Conservation (phyloP, 2,888 invertebrate genomes). For the Endotricha flammealis region DNA sequence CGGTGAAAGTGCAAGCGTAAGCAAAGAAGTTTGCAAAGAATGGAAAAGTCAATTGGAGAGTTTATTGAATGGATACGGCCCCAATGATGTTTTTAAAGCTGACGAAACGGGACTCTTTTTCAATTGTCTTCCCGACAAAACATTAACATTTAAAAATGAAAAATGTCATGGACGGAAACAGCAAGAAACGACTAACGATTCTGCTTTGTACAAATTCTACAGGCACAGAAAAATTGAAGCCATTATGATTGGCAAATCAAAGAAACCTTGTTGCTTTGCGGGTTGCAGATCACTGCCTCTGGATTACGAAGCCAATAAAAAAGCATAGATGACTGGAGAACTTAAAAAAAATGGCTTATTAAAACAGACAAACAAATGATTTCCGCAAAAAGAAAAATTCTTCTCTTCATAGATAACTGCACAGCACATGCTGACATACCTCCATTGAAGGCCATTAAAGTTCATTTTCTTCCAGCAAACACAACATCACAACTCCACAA, state of each 20-base stretch:
- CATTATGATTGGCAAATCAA: constrained; percentile 22
- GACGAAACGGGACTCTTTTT: constrained; percentile 20
- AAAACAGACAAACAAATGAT: constrained; percentile 3
- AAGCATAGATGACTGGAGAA: too few species aligned
- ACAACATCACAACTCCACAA: constrained; percentile 11
- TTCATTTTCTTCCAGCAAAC: constrained; percentile 11
- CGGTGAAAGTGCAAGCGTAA: constrained; percentile 22
- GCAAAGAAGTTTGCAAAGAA: constrained; percentile 14
- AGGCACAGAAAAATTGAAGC: constrained; percentile 22
- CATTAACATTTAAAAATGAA: constrained; percentile 23
- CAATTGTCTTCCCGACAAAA: constrained; percentile 22
- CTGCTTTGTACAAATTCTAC: constrained; percentile 19
- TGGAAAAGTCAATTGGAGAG: constrained; percentile 13
- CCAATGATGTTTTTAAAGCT: too few species aligned
- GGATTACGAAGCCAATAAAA: too few species aligned
- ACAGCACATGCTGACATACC: constrained; percentile 6
- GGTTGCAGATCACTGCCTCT: too few species aligned
- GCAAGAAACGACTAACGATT: constrained; percentile 21
- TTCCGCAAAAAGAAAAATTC: constrained; percentile 5
- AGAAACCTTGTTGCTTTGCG: constrained; percentile 21
- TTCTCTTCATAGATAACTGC: constrained; percentile 10
- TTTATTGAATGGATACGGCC: constrained; percentile 12
- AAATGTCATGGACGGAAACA: constrained; percentile 21
- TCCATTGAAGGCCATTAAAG: constrained; percentile 6
- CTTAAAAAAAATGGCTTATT: constrained; percentile 12